Evolutionary conservation across 2,888 invertebrate genomes (phyloP), one percentile per base, ranked within the genome.

Genomic region (Congeria kusceri): DNA sequence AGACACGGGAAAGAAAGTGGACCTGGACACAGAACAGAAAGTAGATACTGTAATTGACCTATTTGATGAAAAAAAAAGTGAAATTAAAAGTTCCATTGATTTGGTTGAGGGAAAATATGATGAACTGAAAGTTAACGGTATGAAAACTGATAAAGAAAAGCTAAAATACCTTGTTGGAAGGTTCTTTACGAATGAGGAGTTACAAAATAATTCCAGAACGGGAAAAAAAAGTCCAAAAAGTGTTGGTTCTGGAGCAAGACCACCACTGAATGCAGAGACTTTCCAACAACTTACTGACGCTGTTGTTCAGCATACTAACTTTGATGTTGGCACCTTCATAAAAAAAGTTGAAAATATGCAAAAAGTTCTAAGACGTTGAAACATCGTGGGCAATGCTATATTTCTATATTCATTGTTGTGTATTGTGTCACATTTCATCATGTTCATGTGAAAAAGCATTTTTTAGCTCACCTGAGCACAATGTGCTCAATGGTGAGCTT

Each of bases 321-420:
- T 39, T 67, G 67, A 67, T 57, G 1, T 57, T 23, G 1, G 20
- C 32, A 67, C 56, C 11, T 67, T 67, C 25, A 67, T 67, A 18
- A 67, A 67, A 32, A 67, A 67, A 57, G 56, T 67, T 57, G 67
- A 67, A 67, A 67, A 67, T 39, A 57, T 67, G 27, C 67, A 67
- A 67, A 67, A 67, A 57, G 28, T 67, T 20, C 57, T 67, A 15
- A 67, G 67, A 57, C 57, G 67, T 57, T 66, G 32, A 56, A 66
- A 23, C 9, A 11, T 15, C 39, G 15, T 39, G 39, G 39, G 39
- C 3, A 39, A 39, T 3, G 39, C 39, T 39, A 39, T 39, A 39
- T 39, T 1, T 13, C 9, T 39, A 39, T 39, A 11, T 39, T 39
- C 3, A 39, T 39, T 39, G 39, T 39, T 39, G 39, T 39, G 39